Evolutionary conservation across 2,113 vertebrate species (phyloP).

Genomic region (Coptodon bakossiorum): DNA sequence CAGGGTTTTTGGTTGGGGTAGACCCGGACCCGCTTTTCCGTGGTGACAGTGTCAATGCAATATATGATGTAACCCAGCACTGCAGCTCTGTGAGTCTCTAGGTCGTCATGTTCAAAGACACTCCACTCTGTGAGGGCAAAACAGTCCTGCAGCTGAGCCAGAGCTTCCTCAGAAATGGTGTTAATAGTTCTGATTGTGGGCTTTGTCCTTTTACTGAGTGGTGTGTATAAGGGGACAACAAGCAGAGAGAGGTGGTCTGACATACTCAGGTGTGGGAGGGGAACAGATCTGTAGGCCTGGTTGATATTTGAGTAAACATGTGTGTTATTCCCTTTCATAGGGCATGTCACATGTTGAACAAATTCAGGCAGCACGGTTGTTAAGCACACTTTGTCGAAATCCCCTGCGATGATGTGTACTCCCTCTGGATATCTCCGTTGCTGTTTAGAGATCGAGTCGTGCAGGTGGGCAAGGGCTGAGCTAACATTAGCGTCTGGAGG

Average conservation of each 20-base stretch:
- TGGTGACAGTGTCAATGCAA: background rate
- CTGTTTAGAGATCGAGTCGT: background rate
- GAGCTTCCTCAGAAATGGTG: rapidly evolving
- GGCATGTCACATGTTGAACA: background rate
- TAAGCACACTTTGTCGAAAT: background rate
- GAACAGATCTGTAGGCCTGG: background rate
- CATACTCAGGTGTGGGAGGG: background rate
- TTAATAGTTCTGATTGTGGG: background rate
- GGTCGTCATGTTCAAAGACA: background rate
- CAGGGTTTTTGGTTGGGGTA: background rate
- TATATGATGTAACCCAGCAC: background rate
- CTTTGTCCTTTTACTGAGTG: background rate
- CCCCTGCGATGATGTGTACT: background rate
- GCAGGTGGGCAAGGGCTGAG: background rate
- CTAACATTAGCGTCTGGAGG: rapidly evolving
- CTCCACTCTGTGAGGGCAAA: background rate
- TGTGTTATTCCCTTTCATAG: background rate
- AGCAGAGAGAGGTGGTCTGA: background rate
- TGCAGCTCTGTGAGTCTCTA: background rate
- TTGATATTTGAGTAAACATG: background rate
- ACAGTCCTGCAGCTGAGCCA: background rate
- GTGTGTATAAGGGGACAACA: background rate
- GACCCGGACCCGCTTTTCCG: rapidly evolving
- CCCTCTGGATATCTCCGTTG: background rate
- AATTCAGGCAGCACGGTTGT: background rate